Evolutionary conservation across 2,113 vertebrate species (phyloP).

Genomic region (Anolis carolinensis): DNA sequence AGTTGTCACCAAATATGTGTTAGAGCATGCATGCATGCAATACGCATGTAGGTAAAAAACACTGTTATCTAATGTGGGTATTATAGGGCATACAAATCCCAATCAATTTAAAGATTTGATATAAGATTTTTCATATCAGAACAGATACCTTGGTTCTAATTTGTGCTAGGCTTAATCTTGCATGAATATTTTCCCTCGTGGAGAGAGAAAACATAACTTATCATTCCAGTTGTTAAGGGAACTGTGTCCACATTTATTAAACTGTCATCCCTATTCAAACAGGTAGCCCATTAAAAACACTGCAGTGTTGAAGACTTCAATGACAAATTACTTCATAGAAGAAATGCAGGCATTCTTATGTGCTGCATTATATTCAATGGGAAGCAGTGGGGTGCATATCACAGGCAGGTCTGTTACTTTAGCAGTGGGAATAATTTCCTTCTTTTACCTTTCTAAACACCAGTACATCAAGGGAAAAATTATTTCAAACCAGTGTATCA

Average conservation of each 20-base stretch:
- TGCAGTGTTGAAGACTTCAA: not conserved
- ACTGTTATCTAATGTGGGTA: not conserved
- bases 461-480: not conserved
- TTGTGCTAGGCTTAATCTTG: not conserved
- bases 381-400: not conserved
- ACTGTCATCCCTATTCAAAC: not conserved
- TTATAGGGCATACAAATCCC: not conserved
- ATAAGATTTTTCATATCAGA: not conserved
- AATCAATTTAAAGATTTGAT: not conserved
- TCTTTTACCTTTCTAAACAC: too few species aligned
- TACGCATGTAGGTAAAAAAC: not conserved
- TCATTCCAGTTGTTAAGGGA: not conserved
- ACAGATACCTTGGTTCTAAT: not conserved
- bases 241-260: not conserved
- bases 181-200: not conserved
- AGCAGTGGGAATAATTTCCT: too few species aligned
- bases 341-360: not conserved
- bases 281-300: not conserved
- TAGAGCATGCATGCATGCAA: not conserved
- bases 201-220: not conserved
- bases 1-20: constrained; percentile 1
- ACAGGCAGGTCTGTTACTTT: not conserved
- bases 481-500: not conserved
- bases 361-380: not conserved
- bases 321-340: too few species aligned